Conservation (phyloP, 2,113 vertebrate species). For the Pelmatolapia mariae region DNA sequence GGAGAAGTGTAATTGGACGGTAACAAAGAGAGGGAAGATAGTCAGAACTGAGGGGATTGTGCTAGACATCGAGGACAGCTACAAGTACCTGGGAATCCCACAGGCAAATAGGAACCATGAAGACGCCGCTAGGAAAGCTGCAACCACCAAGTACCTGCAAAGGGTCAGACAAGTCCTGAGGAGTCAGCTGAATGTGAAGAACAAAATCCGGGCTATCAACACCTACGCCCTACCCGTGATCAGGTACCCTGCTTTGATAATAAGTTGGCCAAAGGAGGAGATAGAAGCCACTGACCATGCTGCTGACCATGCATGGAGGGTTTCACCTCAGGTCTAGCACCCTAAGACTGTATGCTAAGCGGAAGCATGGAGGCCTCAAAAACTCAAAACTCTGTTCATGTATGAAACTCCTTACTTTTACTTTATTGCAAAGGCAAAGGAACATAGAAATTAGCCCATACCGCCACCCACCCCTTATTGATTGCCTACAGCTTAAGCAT, state of each 20-base stretch:
- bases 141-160: neutral
- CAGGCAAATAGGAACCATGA: neutral
- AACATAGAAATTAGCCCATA: neutral
- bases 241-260: neutral
- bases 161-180: neutral
- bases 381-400: neutral
- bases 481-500: neutral
- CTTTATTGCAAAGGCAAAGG: neutral
- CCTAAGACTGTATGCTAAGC: neutral
- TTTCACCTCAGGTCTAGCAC: neutral
- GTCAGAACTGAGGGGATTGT: neutral
- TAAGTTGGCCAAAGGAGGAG: neutral
- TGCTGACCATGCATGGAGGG: neutral
- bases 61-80: neutral
- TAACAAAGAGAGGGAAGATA: neutral
- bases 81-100: neutral
- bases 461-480: neutral
- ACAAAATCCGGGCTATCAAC: neutral
- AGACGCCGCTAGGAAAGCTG: neutral
- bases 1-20: neutral
- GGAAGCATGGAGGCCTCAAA: fast-evolving
- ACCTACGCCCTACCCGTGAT: fast-evolving
- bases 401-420: neutral
- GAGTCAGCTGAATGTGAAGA: neutral
- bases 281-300: neutral